Evolutionary conservation across 1,140 invertebrate genomes (phyloP).

Genomic region (Drosophila willistoni): DNA sequence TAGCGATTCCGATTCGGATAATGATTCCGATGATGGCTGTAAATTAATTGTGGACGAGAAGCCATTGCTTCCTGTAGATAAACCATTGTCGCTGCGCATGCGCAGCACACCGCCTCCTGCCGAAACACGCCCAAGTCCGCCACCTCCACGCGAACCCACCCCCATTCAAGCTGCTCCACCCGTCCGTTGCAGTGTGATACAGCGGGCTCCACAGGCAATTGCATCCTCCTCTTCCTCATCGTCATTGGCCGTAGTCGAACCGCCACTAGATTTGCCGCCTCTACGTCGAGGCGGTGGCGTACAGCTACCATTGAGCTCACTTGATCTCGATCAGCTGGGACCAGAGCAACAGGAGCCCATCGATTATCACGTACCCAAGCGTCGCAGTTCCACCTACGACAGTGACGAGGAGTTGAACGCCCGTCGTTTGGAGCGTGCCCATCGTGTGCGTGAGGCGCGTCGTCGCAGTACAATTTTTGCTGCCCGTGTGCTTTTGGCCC

Average conservation of each 20-base stretch:
- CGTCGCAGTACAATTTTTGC: slow-evolving; percentile 74
- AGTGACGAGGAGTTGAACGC: slow-evolving; percentile 83
- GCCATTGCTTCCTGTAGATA: slow-evolving; percentile 83
- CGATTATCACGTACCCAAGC: slow-evolving; percentile 93
- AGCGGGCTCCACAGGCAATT: slow-evolving; percentile 87
- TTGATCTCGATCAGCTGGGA: slow-evolving; percentile 70
- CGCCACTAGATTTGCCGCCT: slow-evolving; percentile 31
- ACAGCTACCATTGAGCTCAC: slow-evolving; percentile 78
- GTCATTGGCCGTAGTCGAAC: slow-evolving; percentile 39
- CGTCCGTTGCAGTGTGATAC: slow-evolving; percentile 90
- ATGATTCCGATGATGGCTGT: slow-evolving; percentile 73
- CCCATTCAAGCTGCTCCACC: slow-evolving; percentile 60
- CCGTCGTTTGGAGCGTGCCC: slow-evolving; percentile 62
- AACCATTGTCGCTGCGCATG: slow-evolving; percentile 71
- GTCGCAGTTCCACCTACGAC: slow-evolving; percentile 87
- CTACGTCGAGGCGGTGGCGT: not conserved
- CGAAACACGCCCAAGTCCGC: slow-evolving; percentile 84
- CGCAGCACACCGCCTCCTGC: slow-evolving; percentile 84
- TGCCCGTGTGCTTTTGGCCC: slow-evolving; percentile 66
- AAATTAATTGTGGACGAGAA: slow-evolving; percentile 84
- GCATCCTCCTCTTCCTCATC: slow-evolving; percentile 48
- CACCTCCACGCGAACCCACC: slow-evolving; percentile 79
- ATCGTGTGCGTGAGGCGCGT: slow-evolving; percentile 68
- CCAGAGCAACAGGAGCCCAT: slow-evolving; percentile 93
- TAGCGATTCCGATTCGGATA: slow-evolving; percentile 35